A percentile compares a stretch with the other conserved stretches of the same genome.
Evolutionary conservation across 2,797 vertebrate species (phyloP).

Genomic region (Aeoliscus strigatus): DNA sequence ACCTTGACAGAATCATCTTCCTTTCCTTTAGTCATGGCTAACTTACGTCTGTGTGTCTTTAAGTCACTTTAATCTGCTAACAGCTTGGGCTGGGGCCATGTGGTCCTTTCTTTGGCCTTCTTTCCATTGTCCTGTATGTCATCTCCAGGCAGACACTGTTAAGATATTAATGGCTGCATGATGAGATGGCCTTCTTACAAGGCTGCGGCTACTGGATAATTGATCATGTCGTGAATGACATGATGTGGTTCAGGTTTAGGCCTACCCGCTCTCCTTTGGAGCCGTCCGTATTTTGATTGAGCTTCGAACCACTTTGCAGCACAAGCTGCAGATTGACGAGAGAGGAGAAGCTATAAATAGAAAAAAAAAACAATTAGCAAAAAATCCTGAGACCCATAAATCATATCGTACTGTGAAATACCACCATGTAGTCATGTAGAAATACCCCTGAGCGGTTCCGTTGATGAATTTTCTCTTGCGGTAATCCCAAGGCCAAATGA

Average conservation of each 20-base stretch:
- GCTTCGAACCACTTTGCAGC: no score
- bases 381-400: constrained; percentile 54
- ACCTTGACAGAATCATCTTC: constrained; percentile 39
- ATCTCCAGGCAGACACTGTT: constrained; percentile 75
- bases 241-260: constrained; percentile 73
- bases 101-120: constrained; percentile 62
- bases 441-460: constrained; percentile 54
- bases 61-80: constrained; percentile 70
- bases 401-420: constrained; percentile 60
- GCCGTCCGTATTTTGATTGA: constrained; percentile 25
- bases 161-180: constrained; percentile 79
- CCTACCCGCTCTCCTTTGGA: constrained; percentile 34
- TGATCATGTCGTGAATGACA: constrained; percentile 74
- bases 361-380: constrained; percentile 30
- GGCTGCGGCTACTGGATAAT: constrained; percentile 75
- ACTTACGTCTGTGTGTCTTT: constrained; percentile 40
- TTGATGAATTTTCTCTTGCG: constrained; percentile 60
- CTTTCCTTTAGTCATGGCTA: constrained; percentile 41
- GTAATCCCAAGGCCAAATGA: constrained; percentile 64
- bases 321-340: no score
- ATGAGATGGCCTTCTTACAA: constrained; percentile 74
- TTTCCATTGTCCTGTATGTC: constrained; percentile 74
- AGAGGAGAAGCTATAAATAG: no score
- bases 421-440: constrained; percentile 62
- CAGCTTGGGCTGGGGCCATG: constrained; percentile 59